Base-by-base conservation (phyloP, 2,888 invertebrate genomes). In the Hyles lineata region DNA sequence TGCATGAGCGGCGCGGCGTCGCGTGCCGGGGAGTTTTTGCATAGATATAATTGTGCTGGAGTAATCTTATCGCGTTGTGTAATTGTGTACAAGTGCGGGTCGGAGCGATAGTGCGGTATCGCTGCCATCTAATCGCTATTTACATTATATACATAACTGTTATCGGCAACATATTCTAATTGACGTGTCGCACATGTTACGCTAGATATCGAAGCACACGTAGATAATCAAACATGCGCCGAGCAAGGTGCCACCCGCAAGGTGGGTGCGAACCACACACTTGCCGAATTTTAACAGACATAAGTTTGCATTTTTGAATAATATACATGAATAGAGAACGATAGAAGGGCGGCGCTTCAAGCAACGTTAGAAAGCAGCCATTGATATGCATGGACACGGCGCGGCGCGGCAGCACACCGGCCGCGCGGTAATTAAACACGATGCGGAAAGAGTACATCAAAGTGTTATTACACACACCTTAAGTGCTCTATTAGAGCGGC, bases 111-210 rank as follows among this genome's bases (percentile, higher is more conserved):
- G 21, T 43, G 67, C 21, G 55, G 55, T 67, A 67, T 67, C 67
- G 43, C 21, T 50, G 17, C 43, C 67, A 67, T 67, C 67, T 67
- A 50, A 67, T 67, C 67, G 23, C 21, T 62, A 21, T 63, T 43
- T 50, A 50, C 67, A 55, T 55, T 55, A 55, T 55, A 55, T 55
- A 55, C 55, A 55, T 55, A 55, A 55, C 55, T 55, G 43, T 67
- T 67, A 67, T 67, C 67, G 23, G 23, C 50, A 43, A 67, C 50
- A 67, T 62, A 35, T 50, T 62, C 9, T 62, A 67, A 67, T 67
- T 67, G 23, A 50, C 50, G 63, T n/a, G 63, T 63, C 21, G 59
- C 35, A 4, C 11, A 23, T 67, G 67, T 50, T 21, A 32, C 62
- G 62, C 29, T 62, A 55, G n/a, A 23, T 67, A 67, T 67, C 35